Evolutionary conservation across 2,888 invertebrate genomes (phyloP), one percentile per base, ranked within the genome.

Genomic region (Acrocera orbiculus): DNA sequence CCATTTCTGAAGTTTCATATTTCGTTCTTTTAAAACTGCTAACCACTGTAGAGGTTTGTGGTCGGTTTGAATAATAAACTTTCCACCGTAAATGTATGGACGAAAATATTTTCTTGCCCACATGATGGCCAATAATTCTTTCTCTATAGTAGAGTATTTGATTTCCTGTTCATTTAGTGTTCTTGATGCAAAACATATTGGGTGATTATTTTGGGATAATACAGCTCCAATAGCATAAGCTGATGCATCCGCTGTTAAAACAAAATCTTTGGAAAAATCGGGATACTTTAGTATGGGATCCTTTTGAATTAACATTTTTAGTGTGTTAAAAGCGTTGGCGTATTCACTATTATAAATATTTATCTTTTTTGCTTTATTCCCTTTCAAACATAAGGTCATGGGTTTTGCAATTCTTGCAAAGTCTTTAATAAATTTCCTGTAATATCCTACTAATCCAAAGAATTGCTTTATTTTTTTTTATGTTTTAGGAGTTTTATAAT

Each of bases 1-100:
- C 56, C 54, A 58, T 4, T 56, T 26, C 7, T 46, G 49, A 8
- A 56, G 38, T 38, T 53, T 46, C 0, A 49, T 48, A 19, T 48
- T 51, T 1, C 54, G 54, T 14, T 58, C 53, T 42, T 56, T 56
- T 0, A 55, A 24, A 2, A 41, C 48, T 43, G 52, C 48, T 0
- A 58, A 33, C 51, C 54, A 58, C 5, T 42, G 44, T 4, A 43
- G 29, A 2, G 41, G 41, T 26, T 38, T 32, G 15, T 42, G 40
- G 34, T 39, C 40, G 9, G 38, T 40, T 37, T 38, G 27, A n/a
- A 37, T 22, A 13, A 36, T 16, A 25, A 42, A 43, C 27, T 32
- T 37, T 13, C 37, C n/a, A 2, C 40, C 42, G n/a, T 31, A 41
- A 16, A 44, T 2, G 16, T 42, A 41, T 1, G 40, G 37, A 22